A percentile compares a stretch with the other conserved stretches of the same genome.
Evolutionary conservation across 1,140 invertebrate genomes (phyloP).

Genomic region (Yoshiicerus persimilis): DNA sequence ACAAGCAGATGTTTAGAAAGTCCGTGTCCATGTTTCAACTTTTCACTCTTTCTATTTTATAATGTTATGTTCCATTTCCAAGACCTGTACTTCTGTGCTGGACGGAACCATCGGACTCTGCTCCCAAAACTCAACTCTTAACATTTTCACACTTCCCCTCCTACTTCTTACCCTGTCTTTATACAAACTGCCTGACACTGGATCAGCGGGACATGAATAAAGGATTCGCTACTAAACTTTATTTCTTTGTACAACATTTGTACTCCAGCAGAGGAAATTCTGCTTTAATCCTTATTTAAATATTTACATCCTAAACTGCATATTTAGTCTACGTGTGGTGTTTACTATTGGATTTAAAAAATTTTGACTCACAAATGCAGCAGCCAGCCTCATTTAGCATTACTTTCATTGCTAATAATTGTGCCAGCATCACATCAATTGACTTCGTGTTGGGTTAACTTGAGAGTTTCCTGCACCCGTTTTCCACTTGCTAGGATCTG

Average conservation of each 20-base stretch:
- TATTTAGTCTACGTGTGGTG: background rate
- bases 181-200: background rate
- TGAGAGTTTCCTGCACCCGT: too few relatives aligned
- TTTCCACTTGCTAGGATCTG: too few relatives aligned
- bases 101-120: background rate
- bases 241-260: background rate
- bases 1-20: conserved; percentile 1
- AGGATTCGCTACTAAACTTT: background rate
- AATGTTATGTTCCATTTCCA: background rate
- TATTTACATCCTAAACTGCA: background rate
- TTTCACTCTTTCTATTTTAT: background rate
- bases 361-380: too few relatives aligned
- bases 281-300: background rate
- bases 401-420: too few relatives aligned
- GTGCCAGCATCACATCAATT: too few relatives aligned
- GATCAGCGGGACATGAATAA: background rate
- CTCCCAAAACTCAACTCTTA: too few relatives aligned
- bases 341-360: too few relatives aligned
- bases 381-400: too few relatives aligned
- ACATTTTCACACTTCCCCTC: background rate
- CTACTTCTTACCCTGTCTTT: background rate
- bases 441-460: too few relatives aligned
- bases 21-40: background rate
- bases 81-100: background rate
- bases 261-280: background rate